Base-by-base conservation (phyloP, 2,797 vertebrate species). In the Schizothorax lantsangensis region DNA sequence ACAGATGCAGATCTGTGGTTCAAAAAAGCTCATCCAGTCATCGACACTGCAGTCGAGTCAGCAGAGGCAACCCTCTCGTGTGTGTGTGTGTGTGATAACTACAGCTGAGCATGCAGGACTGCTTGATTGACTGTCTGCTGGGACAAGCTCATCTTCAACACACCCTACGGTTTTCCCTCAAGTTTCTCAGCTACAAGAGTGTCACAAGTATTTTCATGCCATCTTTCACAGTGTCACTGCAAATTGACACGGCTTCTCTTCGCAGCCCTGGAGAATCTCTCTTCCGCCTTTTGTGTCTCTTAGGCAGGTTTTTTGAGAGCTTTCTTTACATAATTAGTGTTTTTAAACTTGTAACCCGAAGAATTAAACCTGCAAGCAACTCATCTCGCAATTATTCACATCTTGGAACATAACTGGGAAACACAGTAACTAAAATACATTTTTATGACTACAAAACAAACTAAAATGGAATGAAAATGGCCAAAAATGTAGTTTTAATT, bases 51-150 rank as follows among this genome's bases (percentile, higher is more conserved):
- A 49, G 66, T 38, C 47, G 15, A 57, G 64, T 79, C 74, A 85
- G 84, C 75, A 79, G 47, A 54, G 84, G 52, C 75, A 78, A 78
- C 52, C 52, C 75, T 57, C 52, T 15, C 6, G 26, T 38, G 47
- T 40, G 73, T 43, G 77, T 84, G 68, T 84, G 82, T 77, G 82
- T 79, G 77, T 10, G 40, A 64, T 75, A 68, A 69, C 72, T 77
- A 77, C 38, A 86, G 84, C 84, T 81, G 88, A 86, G 75, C 75
- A 54, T 84, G 84, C 84, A 79, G n/a, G 54, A 73, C 40, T 66
- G 38, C 81, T 64, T 86, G 84, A 88, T 64, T 19, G 66, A 83
- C 66, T 78, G 66, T 72, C 66, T 83, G 81, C 81, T 68, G 81
- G 43, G 57, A 43, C 21, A 80, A 57, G 30, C 47, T 75, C 69